Evolutionary conservation across 2,888 invertebrate species (phyloP).

Genomic region (Sthenelais limicola): DNA sequence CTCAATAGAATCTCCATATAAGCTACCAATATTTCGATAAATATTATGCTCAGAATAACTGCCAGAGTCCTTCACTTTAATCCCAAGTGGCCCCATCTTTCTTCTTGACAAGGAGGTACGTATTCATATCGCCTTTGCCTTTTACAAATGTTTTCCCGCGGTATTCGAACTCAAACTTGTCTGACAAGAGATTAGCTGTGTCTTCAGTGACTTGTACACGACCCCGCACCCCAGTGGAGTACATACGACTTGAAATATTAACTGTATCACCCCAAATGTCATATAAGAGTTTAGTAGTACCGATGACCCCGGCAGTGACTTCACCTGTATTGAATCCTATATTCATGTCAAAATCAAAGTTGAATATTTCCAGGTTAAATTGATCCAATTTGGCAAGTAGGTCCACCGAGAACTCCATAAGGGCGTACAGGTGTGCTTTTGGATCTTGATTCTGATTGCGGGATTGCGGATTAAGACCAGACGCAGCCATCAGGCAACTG

Average conservation of each 20-base stretch:
- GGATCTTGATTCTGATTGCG: slow-evolving; percentile 81
- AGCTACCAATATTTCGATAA: no score
- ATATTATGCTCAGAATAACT: no score
- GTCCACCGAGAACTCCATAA: slow-evolving; percentile 94
- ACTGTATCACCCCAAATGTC: slow-evolving; percentile 99
- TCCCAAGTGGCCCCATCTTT: slow-evolving; percentile 50
- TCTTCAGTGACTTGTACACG: slow-evolving; percentile 77
- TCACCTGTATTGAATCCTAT: slow-evolving; percentile 92
- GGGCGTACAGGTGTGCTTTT: slow-evolving; percentile 85
- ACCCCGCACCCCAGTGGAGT: slow-evolving; percentile 92
- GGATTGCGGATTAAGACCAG: slow-evolving; percentile 89
- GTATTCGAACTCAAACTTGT: slow-evolving; percentile 89
- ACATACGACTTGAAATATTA: slow-evolving; percentile 97
- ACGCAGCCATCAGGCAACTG: slow-evolving; percentile 97
- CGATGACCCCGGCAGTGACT: slow-evolving; percentile 95
- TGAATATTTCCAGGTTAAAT: slow-evolving; percentile 72
- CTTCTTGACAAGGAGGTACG: slow-evolving; percentile 78
- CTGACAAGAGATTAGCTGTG: slow-evolving; percentile 77
- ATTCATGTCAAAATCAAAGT: slow-evolving; percentile 75
- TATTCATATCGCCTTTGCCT: slow-evolving; percentile 96
- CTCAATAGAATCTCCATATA: no score
- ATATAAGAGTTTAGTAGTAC: slow-evolving; percentile 94
- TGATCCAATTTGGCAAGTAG: slow-evolving; percentile 78
- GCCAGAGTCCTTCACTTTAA: no score
- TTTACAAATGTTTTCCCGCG: slow-evolving; percentile 95